These are phyloP conservation scores for Acipenser oxyrinchus DNA, from an alignment of 2,797 vertebrate species.

Conservation along the genomic window DNA sequence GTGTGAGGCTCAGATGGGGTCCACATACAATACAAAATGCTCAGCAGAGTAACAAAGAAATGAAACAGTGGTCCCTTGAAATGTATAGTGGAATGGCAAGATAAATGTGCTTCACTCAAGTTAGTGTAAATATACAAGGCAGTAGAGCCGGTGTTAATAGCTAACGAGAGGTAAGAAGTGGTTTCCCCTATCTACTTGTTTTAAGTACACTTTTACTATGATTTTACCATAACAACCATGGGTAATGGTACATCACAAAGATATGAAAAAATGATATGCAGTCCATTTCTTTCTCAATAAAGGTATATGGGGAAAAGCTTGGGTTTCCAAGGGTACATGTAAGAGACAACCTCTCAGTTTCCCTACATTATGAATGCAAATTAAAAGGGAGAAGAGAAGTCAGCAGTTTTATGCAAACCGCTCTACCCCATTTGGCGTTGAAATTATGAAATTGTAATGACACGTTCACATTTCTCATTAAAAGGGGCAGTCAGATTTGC, in stretches of 20 bases:
- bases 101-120: not conserved
- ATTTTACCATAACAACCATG: too few relatives aligned
- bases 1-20: too few relatives aligned
- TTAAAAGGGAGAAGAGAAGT: not conserved
- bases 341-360: not conserved
- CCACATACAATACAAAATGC: too few relatives aligned
- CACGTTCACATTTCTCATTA: conserved; percentile 8
- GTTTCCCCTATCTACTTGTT: too few relatives aligned
- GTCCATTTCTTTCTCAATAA: not conserved
- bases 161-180: too few relatives aligned
- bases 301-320: not conserved
- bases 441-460: conserved; percentile 3
- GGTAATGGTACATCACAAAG: too few relatives aligned
- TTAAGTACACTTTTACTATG: too few relatives aligned
- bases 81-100: too few relatives aligned
- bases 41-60: too few relatives aligned
- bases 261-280: not conserved
- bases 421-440: not conserved
- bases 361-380: not conserved
- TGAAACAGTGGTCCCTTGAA: too few relatives aligned
- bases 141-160: not conserved
- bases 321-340: not conserved
- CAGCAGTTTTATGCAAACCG: not conserved
- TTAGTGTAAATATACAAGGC: not conserved
- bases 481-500: conserved; percentile 4